Percentiles rank a stretch among this genome's conserved stretches.
Evolutionary conservation across 2,888 invertebrate genomes (phyloP).

Genomic region (Trachelus troglodyta): DNA sequence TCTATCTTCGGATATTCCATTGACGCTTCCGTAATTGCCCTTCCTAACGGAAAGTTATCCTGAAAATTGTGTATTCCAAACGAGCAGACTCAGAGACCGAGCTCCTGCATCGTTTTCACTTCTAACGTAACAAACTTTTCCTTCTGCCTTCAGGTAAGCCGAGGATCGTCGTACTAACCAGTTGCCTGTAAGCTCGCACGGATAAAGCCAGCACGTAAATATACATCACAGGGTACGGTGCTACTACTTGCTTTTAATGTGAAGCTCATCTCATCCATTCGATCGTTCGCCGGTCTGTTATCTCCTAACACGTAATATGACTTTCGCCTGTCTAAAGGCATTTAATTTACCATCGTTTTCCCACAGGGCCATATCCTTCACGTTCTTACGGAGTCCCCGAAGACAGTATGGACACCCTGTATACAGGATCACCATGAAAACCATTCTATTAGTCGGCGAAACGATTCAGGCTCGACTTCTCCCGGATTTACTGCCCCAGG

Average conservation of each 20-base stretch:
- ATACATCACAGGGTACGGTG: background rate
- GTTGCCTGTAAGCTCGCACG: background rate
- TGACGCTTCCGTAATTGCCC: background rate
- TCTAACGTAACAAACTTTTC: background rate
- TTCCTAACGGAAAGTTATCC: background rate
- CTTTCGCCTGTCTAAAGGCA: background rate
- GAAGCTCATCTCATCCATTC: background rate
- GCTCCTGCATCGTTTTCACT: background rate
- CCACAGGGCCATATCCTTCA: background rate
- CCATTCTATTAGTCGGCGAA: background rate
- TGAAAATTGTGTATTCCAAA: background rate
- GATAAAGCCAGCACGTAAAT: background rate
- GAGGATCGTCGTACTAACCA: background rate
- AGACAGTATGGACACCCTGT: background rate
- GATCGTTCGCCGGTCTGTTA: background rate
- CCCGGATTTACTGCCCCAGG: constrained; percentile 11
- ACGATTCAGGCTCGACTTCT: background rate
- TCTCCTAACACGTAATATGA: background rate
- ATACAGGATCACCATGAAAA: background rate
- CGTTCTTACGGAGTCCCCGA: background rate
- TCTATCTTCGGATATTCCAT: background rate
- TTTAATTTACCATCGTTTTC: background rate
- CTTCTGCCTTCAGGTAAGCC: background rate
- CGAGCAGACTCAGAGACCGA: background rate
- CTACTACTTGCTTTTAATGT: background rate